These are phyloP conservation scores for Hyppa rectilinea DNA, from an alignment of 2,888 invertebrate genomes.

Conservation along the genomic window DNA sequence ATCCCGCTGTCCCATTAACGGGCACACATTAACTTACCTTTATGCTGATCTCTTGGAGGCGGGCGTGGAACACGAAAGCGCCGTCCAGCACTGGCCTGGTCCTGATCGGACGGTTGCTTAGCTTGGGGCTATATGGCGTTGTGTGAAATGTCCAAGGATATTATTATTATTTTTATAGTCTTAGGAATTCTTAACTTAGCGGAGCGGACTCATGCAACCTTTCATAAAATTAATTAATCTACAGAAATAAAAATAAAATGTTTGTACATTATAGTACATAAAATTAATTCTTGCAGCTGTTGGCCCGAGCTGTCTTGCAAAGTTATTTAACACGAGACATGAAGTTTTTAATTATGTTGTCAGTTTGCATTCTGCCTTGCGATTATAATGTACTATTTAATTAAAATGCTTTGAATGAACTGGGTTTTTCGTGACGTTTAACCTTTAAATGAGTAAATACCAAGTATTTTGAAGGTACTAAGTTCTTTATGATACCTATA, in stretches of 20 bases:
- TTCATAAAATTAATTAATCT: conserved; percentile 15
- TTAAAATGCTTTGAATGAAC: conserved; percentile 21
- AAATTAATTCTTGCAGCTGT: conserved; percentile 17
- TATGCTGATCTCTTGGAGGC: no score
- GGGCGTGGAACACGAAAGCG: no score
- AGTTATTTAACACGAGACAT: conserved; percentile 28
- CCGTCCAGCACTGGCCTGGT: no score
- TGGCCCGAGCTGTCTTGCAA: conserved; percentile 26
- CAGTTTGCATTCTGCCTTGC: conserved; percentile 21
- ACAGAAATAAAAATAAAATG: neutral
- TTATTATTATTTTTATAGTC: no score
- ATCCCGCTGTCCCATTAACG: no score
- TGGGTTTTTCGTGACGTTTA: neutral
- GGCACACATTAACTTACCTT: no score
- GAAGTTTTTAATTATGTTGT: conserved; percentile 53
- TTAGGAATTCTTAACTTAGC: no score
- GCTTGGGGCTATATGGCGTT: no score
- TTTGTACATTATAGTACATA: neutral
- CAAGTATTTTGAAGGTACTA: neutral
- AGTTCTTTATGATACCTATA: neutral
- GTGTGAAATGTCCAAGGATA: no score
- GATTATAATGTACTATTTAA: conserved; percentile 36
- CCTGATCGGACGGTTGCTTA: no score
- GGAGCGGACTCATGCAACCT: neutral
- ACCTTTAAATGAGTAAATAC: neutral